Percentiles rank a stretch among this genome's conserved stretches.
phyloP scores from a whole-genome alignment of 2,113 vertebrate species.

The Anguilla rostrata region DNA sequence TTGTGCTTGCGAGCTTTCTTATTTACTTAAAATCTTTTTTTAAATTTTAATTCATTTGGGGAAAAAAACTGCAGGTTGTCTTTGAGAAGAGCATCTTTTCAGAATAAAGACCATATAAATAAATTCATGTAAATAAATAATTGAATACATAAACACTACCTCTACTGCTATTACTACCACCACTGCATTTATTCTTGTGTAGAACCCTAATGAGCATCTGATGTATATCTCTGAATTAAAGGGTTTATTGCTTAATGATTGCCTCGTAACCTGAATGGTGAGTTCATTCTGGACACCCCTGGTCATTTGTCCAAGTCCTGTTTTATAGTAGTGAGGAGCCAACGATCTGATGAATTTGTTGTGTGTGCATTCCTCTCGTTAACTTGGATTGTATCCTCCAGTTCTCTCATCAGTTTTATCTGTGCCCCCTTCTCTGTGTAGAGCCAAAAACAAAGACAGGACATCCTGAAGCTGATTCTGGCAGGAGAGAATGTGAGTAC shows the following conservation, averaged over 20 bases:
- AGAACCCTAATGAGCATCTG: not conserved
- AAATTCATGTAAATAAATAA: not conserved
- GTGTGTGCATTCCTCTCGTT: not conserved
- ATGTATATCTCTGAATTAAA: not conserved
- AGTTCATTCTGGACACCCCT: not conserved
- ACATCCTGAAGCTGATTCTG: constrained; percentile 75
- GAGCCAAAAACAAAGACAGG: constrained; percentile 67
- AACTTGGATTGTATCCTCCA: not conserved
- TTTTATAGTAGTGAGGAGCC: not conserved
- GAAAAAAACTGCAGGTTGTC: too few relatives aligned
- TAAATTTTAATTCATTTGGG: too few relatives aligned
- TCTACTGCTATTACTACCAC: not conserved
- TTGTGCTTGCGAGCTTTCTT: too few relatives aligned
- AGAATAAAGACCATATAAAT: not conserved
- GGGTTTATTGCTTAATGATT: not conserved
- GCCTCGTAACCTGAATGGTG: not conserved
- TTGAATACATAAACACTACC: not conserved
- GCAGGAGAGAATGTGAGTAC: constrained; percentile 71
- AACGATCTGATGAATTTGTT: not conserved
- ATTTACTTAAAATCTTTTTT: too few relatives aligned
- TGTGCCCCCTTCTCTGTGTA: constrained; percentile 43
- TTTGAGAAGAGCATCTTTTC: not conserved
- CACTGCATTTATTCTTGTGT: not conserved
- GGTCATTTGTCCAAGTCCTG: not conserved
- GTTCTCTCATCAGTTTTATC: not conserved